Evolutionary conservation across 2,888 invertebrate species (phyloP), one percentile per base, ranked within the genome.

Genomic region (Furcula furcula): DNA sequence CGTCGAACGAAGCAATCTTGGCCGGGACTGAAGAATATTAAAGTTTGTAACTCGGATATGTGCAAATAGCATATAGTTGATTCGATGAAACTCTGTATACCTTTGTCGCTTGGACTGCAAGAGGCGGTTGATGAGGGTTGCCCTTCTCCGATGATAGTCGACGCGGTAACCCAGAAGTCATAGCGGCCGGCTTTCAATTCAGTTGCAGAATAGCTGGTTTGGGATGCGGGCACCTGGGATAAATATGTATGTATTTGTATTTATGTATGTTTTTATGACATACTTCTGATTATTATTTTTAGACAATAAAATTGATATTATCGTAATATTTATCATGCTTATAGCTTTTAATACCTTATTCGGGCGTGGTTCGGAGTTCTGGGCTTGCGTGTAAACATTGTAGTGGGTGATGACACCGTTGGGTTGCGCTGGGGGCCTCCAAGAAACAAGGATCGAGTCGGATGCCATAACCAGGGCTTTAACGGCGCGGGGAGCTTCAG

Each of bases 91-190:
- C 20, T 4, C 30, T 5, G 23, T 49, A 49, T 76, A 95, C 95
- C 95, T 90, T 94, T 92, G 43, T 92, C 92, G 54, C 94, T 95
- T 12, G 97, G 96, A 66, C 95, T 94, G 57, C 96, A 93, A 3
- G 93, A 93, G 29, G 97, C 96, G 45, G 94, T 94, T 65, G 95
- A 95, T 36, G 97, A 97, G 36, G 94, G 93, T 74, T 96, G 95
- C 23, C 98, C 97, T 90, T 98, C 97, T 0, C 98, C 98, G 67
- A 97, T 97, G 54, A 95, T 95, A 0, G 98, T 98, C 44, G 95
- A 96, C 22, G 97, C 98, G 3, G 97, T 97, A 0, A 98, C 97
- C 95, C 97, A 97, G 86, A 98, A 98, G 78, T 97, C 96, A 70
- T 97, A 97, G 37, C 95, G 94, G 45, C 94, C 92, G 50, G 94